Percentiles rank a stretch among this genome's conserved stretches.
Evolutionary conservation across 2,888 invertebrate genomes (phyloP).

Genomic region (Agapostemon virescens): DNA sequence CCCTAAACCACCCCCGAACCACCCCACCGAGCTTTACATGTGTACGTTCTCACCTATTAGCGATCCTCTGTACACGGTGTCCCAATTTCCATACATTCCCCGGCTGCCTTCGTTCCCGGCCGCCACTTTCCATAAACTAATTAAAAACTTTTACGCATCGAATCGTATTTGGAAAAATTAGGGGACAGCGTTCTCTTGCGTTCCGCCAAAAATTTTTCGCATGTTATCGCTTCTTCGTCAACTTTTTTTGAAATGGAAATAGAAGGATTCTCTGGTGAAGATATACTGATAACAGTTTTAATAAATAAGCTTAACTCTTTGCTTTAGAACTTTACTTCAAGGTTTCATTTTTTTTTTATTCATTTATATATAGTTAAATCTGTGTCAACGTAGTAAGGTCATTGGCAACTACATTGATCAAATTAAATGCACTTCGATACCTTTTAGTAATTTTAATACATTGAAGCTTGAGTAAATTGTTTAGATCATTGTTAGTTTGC

Average conservation of each 20-base stretch:
- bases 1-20: background rate
- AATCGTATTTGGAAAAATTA: constrained; percentile 5
- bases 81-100: constrained; percentile 15
- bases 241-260: background rate
- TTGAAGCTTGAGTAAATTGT: no score
- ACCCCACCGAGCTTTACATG: background rate
- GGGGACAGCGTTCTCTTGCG: background rate
- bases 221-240: no score
- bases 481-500: no score
- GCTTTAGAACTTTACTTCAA: background rate
- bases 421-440: no score
- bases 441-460: no score
- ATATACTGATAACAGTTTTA: no score
- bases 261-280: no score
- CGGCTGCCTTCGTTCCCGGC: constrained; percentile 1
- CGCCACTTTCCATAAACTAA: constrained; percentile 16
- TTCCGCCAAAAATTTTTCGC: background rate
- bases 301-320: background rate
- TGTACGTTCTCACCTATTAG: constrained; percentile 17
- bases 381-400: no score
- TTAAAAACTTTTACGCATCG: background rate
- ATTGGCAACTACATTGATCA: no score
- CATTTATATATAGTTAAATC: no score
- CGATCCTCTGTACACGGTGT: constrained; percentile 27
- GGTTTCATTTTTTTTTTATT: background rate